phyloP scores from a whole-genome alignment of 2,888 invertebrate genomes.

The Papilio gigon region DNA sequence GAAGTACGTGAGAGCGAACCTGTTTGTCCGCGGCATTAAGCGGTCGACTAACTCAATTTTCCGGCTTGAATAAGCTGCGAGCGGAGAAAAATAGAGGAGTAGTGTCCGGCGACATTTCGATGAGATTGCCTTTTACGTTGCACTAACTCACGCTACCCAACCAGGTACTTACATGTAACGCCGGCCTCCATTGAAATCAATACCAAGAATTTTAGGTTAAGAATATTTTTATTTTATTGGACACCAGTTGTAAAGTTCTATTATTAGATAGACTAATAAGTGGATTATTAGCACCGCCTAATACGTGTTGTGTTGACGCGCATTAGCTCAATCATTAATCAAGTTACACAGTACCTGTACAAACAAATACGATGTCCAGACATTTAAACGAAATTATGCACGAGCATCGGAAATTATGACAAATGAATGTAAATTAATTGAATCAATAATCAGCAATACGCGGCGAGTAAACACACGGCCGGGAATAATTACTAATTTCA shows the following conservation, averaged over 20 bases:
- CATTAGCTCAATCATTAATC: slow-evolving; percentile 37
- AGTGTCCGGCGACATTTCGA: slow-evolving; percentile 40
- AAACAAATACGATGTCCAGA: slow-evolving; percentile 25
- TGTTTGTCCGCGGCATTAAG: slow-evolving; percentile 46
- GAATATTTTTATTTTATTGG: neutral
- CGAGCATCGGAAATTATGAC: slow-evolving; percentile 37
- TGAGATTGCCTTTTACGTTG: slow-evolving; percentile 42
- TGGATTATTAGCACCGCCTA: slow-evolving; percentile 5
- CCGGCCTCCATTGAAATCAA: slow-evolving; percentile 17
- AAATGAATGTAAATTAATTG: slow-evolving; percentile 44
- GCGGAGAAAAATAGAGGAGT: slow-evolving; percentile 44
- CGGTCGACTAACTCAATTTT: slow-evolving; percentile 47
- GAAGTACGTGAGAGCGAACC: slow-evolving; percentile 41
- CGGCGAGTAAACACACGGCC: slow-evolving; percentile 40
- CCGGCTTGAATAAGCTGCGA: slow-evolving; percentile 44
- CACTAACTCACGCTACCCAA: slow-evolving; percentile 15
- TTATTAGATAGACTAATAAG: neutral
- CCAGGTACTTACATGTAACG: slow-evolving; percentile 11
- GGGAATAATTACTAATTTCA: slow-evolving; percentile 49
- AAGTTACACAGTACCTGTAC: slow-evolving; percentile 26
- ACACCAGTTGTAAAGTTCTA: neutral
- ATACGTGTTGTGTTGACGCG: slow-evolving; percentile 24
- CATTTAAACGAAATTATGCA: slow-evolving; percentile 41
- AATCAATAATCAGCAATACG: slow-evolving; percentile 49
- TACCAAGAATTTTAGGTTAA: neutral